Evolutionary conservation across 2,888 invertebrate genomes (phyloP).

Genomic region (Chaitophorus viminalis): DNA sequence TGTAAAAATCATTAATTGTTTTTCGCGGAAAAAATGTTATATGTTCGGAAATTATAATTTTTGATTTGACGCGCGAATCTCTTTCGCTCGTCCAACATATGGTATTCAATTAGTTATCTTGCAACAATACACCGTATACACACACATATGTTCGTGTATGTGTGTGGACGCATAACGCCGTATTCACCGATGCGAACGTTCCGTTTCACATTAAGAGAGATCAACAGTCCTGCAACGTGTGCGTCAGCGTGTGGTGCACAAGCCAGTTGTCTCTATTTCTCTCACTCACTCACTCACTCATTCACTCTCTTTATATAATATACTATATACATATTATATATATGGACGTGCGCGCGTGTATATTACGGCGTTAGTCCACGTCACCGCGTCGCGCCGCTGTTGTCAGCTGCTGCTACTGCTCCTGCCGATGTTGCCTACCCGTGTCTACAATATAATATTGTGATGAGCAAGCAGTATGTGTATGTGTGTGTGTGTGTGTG

Average conservation of each 20-base stretch:
- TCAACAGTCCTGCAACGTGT: background rate
- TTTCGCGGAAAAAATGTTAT: background rate
- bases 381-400: slow-evolving; percentile 14
- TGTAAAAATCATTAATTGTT: background rate
- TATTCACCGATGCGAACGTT: slow-evolving; percentile 20
- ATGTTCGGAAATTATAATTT: background rate
- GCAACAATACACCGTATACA: background rate
- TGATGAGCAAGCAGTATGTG: background rate
- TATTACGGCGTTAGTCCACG: slow-evolving; percentile 5
- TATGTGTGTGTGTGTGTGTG: background rate
- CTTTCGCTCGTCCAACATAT: background rate
- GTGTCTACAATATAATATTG: background rate
- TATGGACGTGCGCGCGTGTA: background rate
- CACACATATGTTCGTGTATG: background rate
- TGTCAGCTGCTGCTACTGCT: background rate
- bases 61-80: background rate
- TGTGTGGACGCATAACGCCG: background rate
- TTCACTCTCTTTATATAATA: background rate
- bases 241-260: background rate
- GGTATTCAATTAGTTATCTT: background rate
- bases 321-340: background rate
- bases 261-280: too few species aligned
- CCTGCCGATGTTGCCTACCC: background rate
- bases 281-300: background rate
- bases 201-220: slow-evolving; percentile 20